These are phyloP conservation scores for Leucophenga varia DNA, from an alignment of 1,140 invertebrate species.

Conservation along the genomic window DNA sequence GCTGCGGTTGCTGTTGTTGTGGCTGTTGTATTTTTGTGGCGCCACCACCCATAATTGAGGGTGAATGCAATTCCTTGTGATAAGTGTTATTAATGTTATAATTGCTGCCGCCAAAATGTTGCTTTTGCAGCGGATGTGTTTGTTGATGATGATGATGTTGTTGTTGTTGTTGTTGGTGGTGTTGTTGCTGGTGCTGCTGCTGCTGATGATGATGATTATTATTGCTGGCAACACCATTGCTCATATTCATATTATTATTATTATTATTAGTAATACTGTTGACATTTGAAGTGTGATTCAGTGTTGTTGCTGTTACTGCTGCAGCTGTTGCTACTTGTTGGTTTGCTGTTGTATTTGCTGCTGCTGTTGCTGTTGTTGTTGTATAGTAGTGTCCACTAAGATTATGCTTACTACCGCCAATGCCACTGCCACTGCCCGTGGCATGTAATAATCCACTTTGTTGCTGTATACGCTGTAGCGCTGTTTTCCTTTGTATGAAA, in stretches of 20 bases:
- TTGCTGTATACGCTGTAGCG: conserved; percentile 41
- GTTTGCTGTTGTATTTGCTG: neutral
- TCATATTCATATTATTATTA: too few species aligned
- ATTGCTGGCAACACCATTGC: too few species aligned
- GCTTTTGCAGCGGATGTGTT: conserved; percentile 4
- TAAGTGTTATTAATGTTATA: too few species aligned
- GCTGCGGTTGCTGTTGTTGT: conserved; percentile 1
- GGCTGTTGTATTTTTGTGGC: conserved; percentile 8
- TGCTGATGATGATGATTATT: neutral
- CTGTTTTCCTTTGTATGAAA: conserved; percentile 36
- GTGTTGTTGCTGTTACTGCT: neutral
- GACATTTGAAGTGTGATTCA: too few species aligned
- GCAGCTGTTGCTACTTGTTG: neutral
- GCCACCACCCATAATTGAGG: too few species aligned
- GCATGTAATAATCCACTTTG: conserved; percentile 38
- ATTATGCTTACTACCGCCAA: neutral
- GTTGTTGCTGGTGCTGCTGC: conserved; percentile 4
- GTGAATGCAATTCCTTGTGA: conserved; percentile 18
- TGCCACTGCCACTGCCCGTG: conserved; percentile 13
- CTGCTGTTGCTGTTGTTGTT: neutral
- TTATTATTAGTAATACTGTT: too few species aligned
- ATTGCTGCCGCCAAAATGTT: too few species aligned
- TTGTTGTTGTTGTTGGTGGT: neutral
- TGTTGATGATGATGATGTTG: conserved; percentile 4
- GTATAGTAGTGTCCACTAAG: too few species aligned